phyloP scores from a whole-genome alignment of 2,797 vertebrate species.

The Choloepus didactylus region DNA sequence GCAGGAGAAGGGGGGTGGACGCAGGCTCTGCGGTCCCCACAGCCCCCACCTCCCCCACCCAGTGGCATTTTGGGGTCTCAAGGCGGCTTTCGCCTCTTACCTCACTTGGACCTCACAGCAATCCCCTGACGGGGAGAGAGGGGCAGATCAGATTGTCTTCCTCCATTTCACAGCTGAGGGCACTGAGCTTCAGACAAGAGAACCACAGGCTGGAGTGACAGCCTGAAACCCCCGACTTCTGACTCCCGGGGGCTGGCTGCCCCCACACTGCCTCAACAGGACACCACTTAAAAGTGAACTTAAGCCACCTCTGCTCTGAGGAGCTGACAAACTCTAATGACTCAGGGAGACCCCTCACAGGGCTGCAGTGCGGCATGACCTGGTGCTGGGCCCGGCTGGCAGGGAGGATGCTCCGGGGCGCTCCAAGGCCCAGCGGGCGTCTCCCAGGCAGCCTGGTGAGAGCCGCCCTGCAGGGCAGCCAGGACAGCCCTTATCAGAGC shows the following conservation, averaged over 20 bases:
- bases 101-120: neutral
- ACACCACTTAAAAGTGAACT: neutral
- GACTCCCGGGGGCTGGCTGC: rapidly evolving
- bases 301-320: neutral
- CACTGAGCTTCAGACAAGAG: neutral
- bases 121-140: neutral
- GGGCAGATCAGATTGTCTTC: neutral
- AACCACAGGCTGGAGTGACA: rapidly evolving
- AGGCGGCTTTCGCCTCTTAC: neutral
- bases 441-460: neutral
- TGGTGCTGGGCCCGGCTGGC: neutral
- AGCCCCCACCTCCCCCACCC: neutral
- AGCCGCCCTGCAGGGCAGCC: neutral
- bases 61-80: neutral
- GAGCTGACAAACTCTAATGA: neutral
- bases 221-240: neutral
- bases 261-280: neutral
- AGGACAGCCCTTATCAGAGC: neutral
- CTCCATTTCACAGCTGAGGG: neutral
- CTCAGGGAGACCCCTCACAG: neutral
- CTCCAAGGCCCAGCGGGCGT: rapidly evolving
- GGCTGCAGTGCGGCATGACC: neutral
- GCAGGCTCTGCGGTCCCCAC: rapidly evolving
- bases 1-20: neutral
- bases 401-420: neutral